Evolutionary conservation across 2,888 invertebrate genomes (phyloP).

Genomic region (Callyntrura guangdongensis): DNA sequence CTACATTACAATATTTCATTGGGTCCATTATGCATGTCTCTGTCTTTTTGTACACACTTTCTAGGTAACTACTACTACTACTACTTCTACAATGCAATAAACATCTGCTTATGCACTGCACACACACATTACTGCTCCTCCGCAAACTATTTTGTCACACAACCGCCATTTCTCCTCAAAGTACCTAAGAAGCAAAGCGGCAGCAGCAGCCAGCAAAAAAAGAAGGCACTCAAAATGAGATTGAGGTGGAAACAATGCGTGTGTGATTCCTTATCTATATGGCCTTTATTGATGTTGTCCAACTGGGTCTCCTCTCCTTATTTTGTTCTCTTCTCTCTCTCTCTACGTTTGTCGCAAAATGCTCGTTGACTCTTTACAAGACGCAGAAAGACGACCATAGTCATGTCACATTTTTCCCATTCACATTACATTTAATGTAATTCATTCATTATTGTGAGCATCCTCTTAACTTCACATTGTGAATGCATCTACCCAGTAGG

Average conservation of each 20-base stretch:
- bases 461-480: neutral
- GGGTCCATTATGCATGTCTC: slow-evolving; percentile 37
- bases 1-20: slow-evolving; percentile 69
- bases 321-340: neutral
- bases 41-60: slow-evolving; percentile 18
- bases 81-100: neutral
- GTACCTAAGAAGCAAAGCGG: too few species aligned
- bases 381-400: neutral
- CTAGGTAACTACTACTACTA: neutral
- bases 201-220: slow-evolving; percentile 53
- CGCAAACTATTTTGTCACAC: neutral
- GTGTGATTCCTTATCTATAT: slow-evolving; percentile 71
- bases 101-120: slow-evolving; percentile 37
- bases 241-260: slow-evolving; percentile 64
- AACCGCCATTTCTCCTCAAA: neutral
- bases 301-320: slow-evolving; percentile 61
- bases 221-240: slow-evolving; percentile 65
- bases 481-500: too few species aligned
- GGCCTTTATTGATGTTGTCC: slow-evolving; percentile 74
- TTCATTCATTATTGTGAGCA: slow-evolving; percentile 44
- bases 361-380: neutral
- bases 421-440: slow-evolving; percentile 38
- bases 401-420: slow-evolving; percentile 12
- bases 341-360: slow-evolving; percentile 21
- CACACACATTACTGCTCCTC: neutral